Evolutionary conservation across 2,113 vertebrate genomes (phyloP), one percentile per base, ranked within the genome.

Genomic region (Boulengeromyrus knoepffleri): DNA sequence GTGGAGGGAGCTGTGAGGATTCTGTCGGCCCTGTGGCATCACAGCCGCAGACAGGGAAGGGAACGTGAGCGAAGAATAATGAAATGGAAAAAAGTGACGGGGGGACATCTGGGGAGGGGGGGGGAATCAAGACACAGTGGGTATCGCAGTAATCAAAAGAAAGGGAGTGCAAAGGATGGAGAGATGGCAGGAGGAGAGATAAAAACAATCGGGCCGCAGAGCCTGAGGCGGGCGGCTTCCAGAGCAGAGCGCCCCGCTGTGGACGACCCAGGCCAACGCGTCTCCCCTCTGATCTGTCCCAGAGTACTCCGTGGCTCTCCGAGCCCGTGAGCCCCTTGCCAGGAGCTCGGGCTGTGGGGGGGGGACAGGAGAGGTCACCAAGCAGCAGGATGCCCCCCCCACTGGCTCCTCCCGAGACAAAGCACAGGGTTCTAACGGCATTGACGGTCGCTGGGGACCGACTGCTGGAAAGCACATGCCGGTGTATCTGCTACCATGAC

Each of bases 401-500:
- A 5, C 9, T 5, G 24, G 4, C 1, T 8, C 46, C 47, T 2
- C n/a, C 10, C 5, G 2, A 31, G 49, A 46, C 17, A 15, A 47
- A 46, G 45, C 19, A 24, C 17, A 2, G 42, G 45, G 5, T 24
- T 85, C 39, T 85, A 39, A 8, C 15, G 27, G 24, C 13, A 27
- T 53, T 53, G n/a, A 3, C 2, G 5, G 52, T 21, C 13, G 7
- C 24, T 39, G n/a, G 19, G 84, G 42, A n/a, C 49, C 17, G n/a
- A 49, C 85, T 87, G 13, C 39, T 17, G 85, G 56, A 56, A 50
- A 7, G 27, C 85, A 56, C n/a, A 56, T 39, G 24, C 15, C 19
- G 15, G 56, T 45, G 87, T 31, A 31, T 62, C 50, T 88, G 87
- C 53, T 50, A n/a, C 85, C 85, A 87, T 87, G 56, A 53, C 87